A percentile compares a stretch with the other conserved stretches of the same genome.
phyloP scores from a whole-genome alignment of 2,113 vertebrate genomes.

The Otis tarda region DNA sequence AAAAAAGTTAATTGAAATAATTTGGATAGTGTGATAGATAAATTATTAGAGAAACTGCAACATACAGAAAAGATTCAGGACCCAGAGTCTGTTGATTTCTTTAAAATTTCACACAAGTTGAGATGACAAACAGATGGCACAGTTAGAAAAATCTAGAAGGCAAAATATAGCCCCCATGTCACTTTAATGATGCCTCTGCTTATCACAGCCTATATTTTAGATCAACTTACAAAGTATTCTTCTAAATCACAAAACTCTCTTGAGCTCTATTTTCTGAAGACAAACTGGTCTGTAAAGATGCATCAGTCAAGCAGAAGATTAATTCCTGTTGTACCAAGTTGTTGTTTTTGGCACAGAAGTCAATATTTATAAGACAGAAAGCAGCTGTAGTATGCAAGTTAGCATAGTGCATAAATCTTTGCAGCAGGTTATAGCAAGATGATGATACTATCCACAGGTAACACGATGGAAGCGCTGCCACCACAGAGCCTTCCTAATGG shows the following conservation, averaged over 20 bases:
- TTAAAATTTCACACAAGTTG: neutral
- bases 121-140: constrained; percentile 49
- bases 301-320: constrained; percentile 61
- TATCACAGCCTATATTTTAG: constrained; percentile 49
- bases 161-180: constrained; percentile 46
- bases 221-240: constrained; percentile 55
- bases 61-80: neutral
- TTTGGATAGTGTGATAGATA: neutral
- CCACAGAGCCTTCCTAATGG: constrained; percentile 54
- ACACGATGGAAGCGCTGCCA: constrained; percentile 51
- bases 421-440: constrained; percentile 36
- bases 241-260: constrained; percentile 63
- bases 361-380: constrained; percentile 65
- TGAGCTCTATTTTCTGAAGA: constrained; percentile 60
- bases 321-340: constrained; percentile 58
- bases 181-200: constrained; percentile 46
- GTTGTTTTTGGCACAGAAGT: constrained; percentile 57
- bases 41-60: neutral
- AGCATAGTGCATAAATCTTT: constrained; percentile 63
- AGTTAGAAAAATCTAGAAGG: constrained; percentile 53
- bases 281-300: constrained; percentile 61
- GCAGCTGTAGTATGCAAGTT: constrained; percentile 40
- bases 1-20: neutral
- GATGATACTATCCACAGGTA: constrained; percentile 57
- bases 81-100: neutral